phyloP scores from a whole-genome alignment of 2,797 vertebrate genomes.

The Anguilla megastoma region DNA sequence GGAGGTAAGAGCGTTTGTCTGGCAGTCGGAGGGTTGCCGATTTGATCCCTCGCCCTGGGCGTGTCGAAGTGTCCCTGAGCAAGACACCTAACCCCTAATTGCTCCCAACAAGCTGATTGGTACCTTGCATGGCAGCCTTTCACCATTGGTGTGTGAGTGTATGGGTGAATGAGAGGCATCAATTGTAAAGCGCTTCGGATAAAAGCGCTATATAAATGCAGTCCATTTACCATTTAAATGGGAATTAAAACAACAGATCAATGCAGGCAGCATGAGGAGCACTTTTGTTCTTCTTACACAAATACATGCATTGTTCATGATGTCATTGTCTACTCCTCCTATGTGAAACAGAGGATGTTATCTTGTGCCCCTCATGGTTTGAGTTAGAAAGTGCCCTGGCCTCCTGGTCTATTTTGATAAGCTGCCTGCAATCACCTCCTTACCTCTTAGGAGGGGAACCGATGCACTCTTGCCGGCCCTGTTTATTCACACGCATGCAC shows the following conservation, averaged over 20 bases:
- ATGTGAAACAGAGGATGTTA: slow-evolving; percentile 44
- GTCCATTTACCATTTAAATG: no score
- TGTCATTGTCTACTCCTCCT: slow-evolving; percentile 34
- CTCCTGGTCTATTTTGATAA: slow-evolving; percentile 55
- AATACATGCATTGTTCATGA: slow-evolving; percentile 30
- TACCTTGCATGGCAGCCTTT: no score
- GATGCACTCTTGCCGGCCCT: slow-evolving; percentile 53
- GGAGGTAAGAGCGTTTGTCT: no score
- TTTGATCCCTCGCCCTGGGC: no score
- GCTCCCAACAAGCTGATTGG: no score
- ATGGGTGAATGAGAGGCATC: no score
- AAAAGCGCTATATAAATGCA: no score
- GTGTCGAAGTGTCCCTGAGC: no score
- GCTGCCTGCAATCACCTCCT: slow-evolving; percentile 50
- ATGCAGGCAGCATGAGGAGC: background rate
- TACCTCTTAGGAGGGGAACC: slow-evolving; percentile 48
- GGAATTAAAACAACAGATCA: background rate
- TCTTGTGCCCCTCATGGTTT: background rate
- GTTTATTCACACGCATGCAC: slow-evolving; percentile 53
- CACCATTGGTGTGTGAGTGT: no score
- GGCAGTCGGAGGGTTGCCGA: no score
- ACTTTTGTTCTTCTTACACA: background rate
- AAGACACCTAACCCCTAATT: no score
- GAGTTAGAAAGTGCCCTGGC: background rate
- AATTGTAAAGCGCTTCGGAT: no score